Evolutionary conservation across 2,888 invertebrate genomes (phyloP), one percentile per base, ranked within the genome.

Genomic region (Drepana falcataria): DNA sequence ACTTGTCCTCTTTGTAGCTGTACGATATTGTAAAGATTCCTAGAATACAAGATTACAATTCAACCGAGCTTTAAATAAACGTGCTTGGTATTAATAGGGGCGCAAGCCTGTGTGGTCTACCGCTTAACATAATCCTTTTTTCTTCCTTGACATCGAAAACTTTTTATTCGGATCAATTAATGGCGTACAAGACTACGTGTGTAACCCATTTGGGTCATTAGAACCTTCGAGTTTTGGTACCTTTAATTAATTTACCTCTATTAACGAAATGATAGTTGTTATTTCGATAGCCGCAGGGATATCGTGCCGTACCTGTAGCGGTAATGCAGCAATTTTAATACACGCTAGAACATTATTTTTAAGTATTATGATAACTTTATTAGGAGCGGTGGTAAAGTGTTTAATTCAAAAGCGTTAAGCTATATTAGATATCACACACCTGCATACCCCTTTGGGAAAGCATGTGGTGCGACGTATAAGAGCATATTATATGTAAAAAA

Each of bases 51-150:
- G 3, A 34, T 48, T 33, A 52, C 52, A 35, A 53, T 48, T 35
- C 5, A 40, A 53, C 48, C 37, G 34, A 21, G 48, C 37, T 77
- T 79, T 70, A 84, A 87, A 87, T 84, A 85, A 87, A 90, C 88
- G 87, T 88, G 86, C 90, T 88, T 90, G 85, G 87, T 87, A 89
- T 90, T 90, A 90, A 69, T 83, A 83, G 78, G 79, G 79, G 83
- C 76, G 60, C 70, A 68, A 70, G 66, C 72, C 73, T 86, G 89
- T 91, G 90, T 91, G 90, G 89, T 89, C 89, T 74, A 75, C 73
- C 75, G 74, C 75, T 79, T 51, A 73, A 80, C 71, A 73, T 65
- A 69, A 69, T 68, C 69, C 71, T 68, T 73, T 79, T 68, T 72
- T 71, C 78, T 79, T 79, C 79, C 76, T 73, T 73, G 73, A 65